Evolutionary conservation across 2,888 invertebrate genomes (phyloP).

Genomic region (Drosophila fungiperda): DNA sequence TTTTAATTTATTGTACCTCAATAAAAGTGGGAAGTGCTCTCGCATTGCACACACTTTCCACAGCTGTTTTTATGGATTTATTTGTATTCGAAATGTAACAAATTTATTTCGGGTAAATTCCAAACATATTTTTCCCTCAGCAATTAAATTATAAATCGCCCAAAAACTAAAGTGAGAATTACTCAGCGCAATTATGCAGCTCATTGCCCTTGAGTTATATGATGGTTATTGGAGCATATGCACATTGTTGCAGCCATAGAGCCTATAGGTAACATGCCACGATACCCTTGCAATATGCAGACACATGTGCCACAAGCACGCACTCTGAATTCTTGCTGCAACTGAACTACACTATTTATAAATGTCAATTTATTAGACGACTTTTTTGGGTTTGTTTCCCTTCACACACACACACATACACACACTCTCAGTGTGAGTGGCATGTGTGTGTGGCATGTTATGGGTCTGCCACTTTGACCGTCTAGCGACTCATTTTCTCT

Average conservation of each 20-base stretch:
- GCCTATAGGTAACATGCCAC: slow-evolving; percentile 29
- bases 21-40: slow-evolving; percentile 13
- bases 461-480: slow-evolving; percentile 38
- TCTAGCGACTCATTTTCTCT: slow-evolving; percentile 14
- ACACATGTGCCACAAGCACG: slow-evolving; percentile 69
- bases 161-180: slow-evolving; percentile 73
- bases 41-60: slow-evolving; percentile 16
- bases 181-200: slow-evolving; percentile 80
- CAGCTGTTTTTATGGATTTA: slow-evolving; percentile 21
- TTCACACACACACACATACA: slow-evolving; percentile 1
- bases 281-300: slow-evolving; percentile 61
- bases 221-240: slow-evolving; percentile 59
- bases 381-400: slow-evolving; percentile 58
- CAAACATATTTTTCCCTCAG: slow-evolving; percentile 20
- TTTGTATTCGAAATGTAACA: slow-evolving; percentile 20
- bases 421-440: slow-evolving; percentile 57
- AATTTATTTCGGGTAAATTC: slow-evolving; percentile 17
- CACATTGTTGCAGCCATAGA: slow-evolving; percentile 14
- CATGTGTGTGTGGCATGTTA: slow-evolving; percentile 72
- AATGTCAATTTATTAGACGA: slow-evolving; percentile 67
- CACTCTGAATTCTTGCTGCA: slow-evolving; percentile 37
- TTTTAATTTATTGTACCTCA: neutral
- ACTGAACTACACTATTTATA: slow-evolving; percentile 65
- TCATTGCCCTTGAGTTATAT: slow-evolving; percentile 77
- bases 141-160: slow-evolving; percentile 47